Conservation (phyloP, 2,888 invertebrate genomes). For the Nysson spinosus region DNA sequence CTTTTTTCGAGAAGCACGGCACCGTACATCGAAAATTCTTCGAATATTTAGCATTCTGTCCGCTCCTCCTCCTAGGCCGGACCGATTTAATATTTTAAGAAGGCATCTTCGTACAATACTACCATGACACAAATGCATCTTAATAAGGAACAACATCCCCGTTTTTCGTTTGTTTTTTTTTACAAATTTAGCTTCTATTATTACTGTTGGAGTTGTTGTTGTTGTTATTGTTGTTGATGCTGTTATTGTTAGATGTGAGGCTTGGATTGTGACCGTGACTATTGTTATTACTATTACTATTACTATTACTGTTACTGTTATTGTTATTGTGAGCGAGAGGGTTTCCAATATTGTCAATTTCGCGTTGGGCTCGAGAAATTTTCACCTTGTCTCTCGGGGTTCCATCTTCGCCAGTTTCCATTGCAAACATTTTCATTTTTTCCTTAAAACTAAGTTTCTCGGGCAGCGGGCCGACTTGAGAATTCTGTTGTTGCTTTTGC, state of each 20-base stretch:
- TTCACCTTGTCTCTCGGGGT: slow-evolving; percentile 97
- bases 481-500: slow-evolving; percentile 82
- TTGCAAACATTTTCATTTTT: slow-evolving; percentile 99
- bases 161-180: too few species aligned
- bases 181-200: neutral
- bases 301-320: slow-evolving; percentile 56
- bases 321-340: slow-evolving; percentile 74
- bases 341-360: slow-evolving; percentile 86
- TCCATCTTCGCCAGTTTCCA: slow-evolving; percentile 95
- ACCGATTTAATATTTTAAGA: too few species aligned
- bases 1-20: too few species aligned
- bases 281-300: slow-evolving; percentile 13
- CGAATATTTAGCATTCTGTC: too few species aligned
- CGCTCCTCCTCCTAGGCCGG: too few species aligned
- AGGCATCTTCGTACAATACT: too few species aligned
- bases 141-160: too few species aligned
- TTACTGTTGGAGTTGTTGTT: slow-evolving; percentile 35
- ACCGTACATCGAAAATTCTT: too few species aligned
- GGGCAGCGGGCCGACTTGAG: slow-evolving; percentile 84
- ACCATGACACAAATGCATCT: too few species aligned
- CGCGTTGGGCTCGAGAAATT: slow-evolving; percentile 96
- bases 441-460: slow-evolving; percentile 98
- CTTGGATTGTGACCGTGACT: too few species aligned
- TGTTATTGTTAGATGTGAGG: slow-evolving; percentile 28
- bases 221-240: slow-evolving; percentile 51